Base-by-base conservation (phyloP, 2,797 vertebrate species). In the Caiman crocodilus region DNA sequence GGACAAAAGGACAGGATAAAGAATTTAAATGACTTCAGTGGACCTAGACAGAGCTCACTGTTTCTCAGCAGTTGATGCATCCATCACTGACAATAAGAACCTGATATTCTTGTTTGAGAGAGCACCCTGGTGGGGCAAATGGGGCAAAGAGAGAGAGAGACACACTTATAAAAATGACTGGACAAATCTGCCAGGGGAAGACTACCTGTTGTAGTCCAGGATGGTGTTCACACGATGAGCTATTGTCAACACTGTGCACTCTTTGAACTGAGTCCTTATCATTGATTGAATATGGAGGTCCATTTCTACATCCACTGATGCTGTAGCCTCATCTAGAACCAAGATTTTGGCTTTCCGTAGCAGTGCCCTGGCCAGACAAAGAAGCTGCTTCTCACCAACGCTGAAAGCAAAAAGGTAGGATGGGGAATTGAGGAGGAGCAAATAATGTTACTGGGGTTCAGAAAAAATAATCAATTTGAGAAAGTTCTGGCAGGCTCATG, bases 301-400 rank as follows among this genome's bases (percentile, higher is more conserved):
- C 0, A 98, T 99, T 95, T 99, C 99, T 32, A 98, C 94, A 95
- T 99, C 99, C 94, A 99, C 98, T 2, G 99, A 98, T 16, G 99
- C 99, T 1, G 98, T 99, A 16, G 99, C 99, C 96, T 99, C 99
- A 4, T 99, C 99, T 94, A 99, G 97, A 90, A 99, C 95, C 93
- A 99, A 97, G 95, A 99, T 98, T 97, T 98, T 99, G 64, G 99
- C 98, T 97, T 99, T 99, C 76, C 94, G 98, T 90, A 99, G 99
- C 77, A 99, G 97, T 73, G 99, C 99, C 55, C 99, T 98, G 23
- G 99, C 99, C 97, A 99, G 97, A 84, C 99, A 99, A 82, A 99
- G 96, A 11, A 99, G 98, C 97, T 99, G 99, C 75, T 99, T 98
- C 97, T 99, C 99, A 82, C 99, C 99, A 95, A 99, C 96, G 88